phyloP scores from a whole-genome alignment of 2,113 vertebrate species.

The Scopus umbretta region DNA sequence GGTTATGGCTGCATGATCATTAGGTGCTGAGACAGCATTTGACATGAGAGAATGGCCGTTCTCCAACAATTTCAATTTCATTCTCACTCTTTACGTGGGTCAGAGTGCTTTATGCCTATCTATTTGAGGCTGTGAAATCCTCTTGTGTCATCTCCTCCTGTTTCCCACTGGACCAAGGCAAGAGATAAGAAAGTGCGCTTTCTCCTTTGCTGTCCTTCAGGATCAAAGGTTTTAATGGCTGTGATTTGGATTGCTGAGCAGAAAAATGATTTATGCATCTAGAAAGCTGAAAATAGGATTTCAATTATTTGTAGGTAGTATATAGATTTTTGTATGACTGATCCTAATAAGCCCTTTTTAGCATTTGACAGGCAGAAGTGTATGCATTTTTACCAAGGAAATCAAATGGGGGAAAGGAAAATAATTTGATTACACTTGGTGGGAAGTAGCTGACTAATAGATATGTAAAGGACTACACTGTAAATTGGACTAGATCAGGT shows the following conservation, averaged over 20 bases:
- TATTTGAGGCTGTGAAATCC: neutral
- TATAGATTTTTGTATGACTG: neutral
- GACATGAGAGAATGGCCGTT: neutral
- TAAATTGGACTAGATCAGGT: neutral
- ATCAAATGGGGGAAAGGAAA: neutral
- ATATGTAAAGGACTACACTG: neutral
- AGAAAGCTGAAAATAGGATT: constrained; percentile 35
- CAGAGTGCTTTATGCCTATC: neutral
- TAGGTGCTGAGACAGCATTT: neutral
- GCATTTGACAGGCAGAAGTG: neutral
- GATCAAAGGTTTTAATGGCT: neutral
- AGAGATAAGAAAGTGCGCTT: neutral
- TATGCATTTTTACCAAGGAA: neutral
- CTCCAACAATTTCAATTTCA: neutral
- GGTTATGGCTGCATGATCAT: neutral
- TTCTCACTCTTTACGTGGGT: neutral
- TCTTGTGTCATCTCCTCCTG: neutral
- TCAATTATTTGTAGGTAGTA: constrained; percentile 4
- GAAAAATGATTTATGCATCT: neutral
- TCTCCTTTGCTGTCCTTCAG: constrained; percentile 26
- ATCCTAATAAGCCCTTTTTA: neutral
- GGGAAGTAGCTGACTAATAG: neutral
- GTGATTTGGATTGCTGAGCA: neutral
- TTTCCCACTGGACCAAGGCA: neutral
- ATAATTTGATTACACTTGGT: neutral